Evolutionary conservation across 2,113 vertebrate genomes (phyloP).

Genomic region (Leptodactylus fuscus): DNA sequence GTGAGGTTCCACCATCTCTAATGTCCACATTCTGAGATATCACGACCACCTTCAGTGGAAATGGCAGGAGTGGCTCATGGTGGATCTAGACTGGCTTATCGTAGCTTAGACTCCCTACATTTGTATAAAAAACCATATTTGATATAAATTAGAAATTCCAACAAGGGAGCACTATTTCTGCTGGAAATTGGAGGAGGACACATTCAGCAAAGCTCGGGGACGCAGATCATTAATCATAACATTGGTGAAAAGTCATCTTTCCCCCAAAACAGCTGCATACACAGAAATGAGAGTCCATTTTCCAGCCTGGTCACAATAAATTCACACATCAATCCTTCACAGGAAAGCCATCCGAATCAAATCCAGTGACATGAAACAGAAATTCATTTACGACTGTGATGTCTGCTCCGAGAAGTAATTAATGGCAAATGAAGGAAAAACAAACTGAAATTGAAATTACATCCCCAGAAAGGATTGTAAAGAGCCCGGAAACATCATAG

Average conservation of each 20-base stretch:
- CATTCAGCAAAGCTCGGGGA: neutral
- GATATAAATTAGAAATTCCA: neutral
- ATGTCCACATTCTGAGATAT: neutral
- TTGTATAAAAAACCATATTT: neutral
- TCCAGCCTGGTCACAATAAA: constrained; percentile 7
- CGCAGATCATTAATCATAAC: constrained; percentile 32
- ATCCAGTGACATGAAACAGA: constrained; percentile 24
- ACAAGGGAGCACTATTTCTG: neutral
- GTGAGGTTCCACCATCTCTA: no score
- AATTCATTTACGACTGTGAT: neutral
- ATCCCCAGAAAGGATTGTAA: neutral
- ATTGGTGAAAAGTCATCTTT: constrained; percentile 31
- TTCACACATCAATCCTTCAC: constrained; percentile 25
- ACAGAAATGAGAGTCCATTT: constrained; percentile 24
- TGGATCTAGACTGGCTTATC: neutral
- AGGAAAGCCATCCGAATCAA: constrained; percentile 10
- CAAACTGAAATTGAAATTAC: constrained; percentile 4
- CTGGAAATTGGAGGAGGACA: neutral
- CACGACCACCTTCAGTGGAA: neutral
- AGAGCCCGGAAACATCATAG: neutral
- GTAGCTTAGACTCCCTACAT: neutral
- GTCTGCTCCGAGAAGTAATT: constrained; percentile 4
- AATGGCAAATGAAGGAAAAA: constrained; percentile 17
- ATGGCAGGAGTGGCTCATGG: neutral
- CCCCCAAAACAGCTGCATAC: constrained; percentile 14